Base-by-base conservation (phyloP, 1,140 invertebrate genomes). In the Sesamia nonagrioides region DNA sequence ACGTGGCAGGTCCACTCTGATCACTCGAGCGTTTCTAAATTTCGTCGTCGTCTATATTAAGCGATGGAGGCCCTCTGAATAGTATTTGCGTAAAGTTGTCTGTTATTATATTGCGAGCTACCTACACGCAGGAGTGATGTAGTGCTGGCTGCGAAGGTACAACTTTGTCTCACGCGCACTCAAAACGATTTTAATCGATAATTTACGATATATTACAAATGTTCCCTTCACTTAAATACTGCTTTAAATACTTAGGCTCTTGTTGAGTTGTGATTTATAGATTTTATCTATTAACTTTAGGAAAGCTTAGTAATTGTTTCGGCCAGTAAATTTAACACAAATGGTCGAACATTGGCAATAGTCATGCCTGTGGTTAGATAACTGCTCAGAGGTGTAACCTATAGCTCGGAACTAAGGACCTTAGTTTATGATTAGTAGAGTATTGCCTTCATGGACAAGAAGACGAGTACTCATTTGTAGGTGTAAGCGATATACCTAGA, bases 81-180 rank as follows among this genome's bases (percentile, higher is more conserved):
- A 79, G 77, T 80, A 89, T 90, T 90, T 89, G 87, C 89, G 86
- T 90, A 88, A 90, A 89, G 80, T 87, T 87, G 79, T 85, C 86
- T 80, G 77, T 88, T 60, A 48, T 60, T 75, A 68, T 58, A 45
- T 69, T 7, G 33, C 71, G 48, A 40, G 78, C 35, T 66, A 56
- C 17, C 69, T 63, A 72, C 66, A 71, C 45, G 66, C 50, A 40
- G 33, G 76, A 58, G 58, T 73, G 71, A 73, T 73, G 52, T 58
- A 73, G 54, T 58, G 71, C 21, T 73, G 18, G 48, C 50, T 69
- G 17, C 48, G 71, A 33, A 77, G n/a, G n/a, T 54, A 82, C 80
- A 82, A 82, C 77, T 77, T 78, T 72, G 73, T 73, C 73, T 75
- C 54, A 77, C 21, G 61, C 66, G 71, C 48, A 77, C 75, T 54